phyloP scores from a whole-genome alignment of 2,113 vertebrate genomes.

The Smithornis capensis region DNA sequence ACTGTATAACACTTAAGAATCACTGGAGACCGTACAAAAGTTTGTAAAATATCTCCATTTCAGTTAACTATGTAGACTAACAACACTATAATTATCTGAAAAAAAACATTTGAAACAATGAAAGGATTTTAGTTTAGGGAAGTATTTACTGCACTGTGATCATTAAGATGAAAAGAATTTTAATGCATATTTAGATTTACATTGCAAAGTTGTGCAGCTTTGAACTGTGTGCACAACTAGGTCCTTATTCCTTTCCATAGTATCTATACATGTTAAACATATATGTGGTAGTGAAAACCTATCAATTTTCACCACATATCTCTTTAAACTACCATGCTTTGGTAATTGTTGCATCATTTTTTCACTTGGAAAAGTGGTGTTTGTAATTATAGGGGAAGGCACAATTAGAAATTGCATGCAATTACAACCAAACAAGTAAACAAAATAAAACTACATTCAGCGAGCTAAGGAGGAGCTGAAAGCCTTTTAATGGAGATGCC shows the following conservation, averaged over 20 bases:
- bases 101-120: background rate
- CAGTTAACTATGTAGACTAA: no score
- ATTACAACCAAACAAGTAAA: constrained; percentile 64
- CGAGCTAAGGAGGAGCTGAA: constrained; percentile 54
- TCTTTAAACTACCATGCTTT: background rate
- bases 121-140: background rate
- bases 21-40: background rate
- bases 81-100: no score
- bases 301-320: background rate
- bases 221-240: background rate
- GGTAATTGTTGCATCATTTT: background rate
- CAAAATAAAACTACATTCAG: constrained; percentile 63
- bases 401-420: constrained; percentile 62
- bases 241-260: background rate
- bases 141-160: background rate
- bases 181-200: background rate
- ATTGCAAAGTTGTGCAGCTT: background rate
- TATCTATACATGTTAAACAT: background rate
- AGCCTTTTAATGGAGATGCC: constrained; percentile 53
- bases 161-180: background rate
- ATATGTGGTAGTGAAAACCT: background rate
- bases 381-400: constrained; percentile 56
- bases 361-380: constrained; percentile 1
- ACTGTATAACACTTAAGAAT: background rate
- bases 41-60: background rate